Base-by-base conservation (phyloP, 1,140 invertebrate genomes). In the Helicoverpa armigera region DNA sequence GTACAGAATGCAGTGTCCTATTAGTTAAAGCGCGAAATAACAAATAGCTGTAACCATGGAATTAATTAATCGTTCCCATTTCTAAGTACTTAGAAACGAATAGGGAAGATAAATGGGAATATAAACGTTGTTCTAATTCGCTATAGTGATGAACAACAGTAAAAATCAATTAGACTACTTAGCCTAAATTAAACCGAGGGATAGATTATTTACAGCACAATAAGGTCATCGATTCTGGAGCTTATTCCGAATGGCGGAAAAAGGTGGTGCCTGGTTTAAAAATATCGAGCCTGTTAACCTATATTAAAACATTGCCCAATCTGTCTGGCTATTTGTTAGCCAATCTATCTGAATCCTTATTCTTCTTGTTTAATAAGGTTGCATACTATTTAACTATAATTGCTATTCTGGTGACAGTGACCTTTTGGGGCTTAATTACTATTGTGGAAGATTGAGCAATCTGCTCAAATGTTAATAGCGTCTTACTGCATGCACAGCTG, bases 1-100 rank as follows among this genome's bases (percentile, higher is more conserved):
- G 5, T 65, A 43, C 12, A 63, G 31, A 50, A 43, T 67, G 35
- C 11, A 48, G n/a, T 48, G 65, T 50, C 35, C n/a, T 67, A 16
- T 43, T 65, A 48, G 31, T 69, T 23, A 69, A 50, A 43, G 50
- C 65, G 65, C 43, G 16, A 69, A 69, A n/a, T 50, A 69, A 69
- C 43, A 50, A 70, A 72, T 72, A 18, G 18, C 69, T 14, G 31
- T 54, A 51, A 50, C 23, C 69, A 51, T 72, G 50, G 23, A 54
- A 74, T 60, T 74, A 60, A 74, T 74, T 29, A 35, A 43, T 67
- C 51, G 61, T 69, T 67, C 76, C n/a, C 75, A 78, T 78, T 78
- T 78, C 61, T 35, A 1, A 54, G 56, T 67, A 53, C 63, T 29
- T 43, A 69, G 48, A 78, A 78, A 63, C 58, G 54, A 78, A 69